Evolutionary conservation across 1,140 invertebrate genomes (phyloP).

Genomic region (Vanessa atalanta): DNA sequence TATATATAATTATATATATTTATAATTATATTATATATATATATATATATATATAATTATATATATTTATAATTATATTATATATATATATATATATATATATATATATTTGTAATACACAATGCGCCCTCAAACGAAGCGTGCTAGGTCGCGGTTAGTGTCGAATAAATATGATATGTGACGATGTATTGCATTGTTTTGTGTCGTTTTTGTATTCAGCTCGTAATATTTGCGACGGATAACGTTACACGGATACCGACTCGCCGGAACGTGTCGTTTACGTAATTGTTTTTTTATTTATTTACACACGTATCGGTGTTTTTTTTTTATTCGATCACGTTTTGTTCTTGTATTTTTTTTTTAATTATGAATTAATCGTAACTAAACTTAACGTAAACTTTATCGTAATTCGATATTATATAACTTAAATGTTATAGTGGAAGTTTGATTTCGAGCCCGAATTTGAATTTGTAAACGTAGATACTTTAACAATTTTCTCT

Average conservation of each 20-base stretch:
- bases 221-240: constrained; percentile 18
- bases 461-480: no score
- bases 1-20: no score
- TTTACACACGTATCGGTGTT: constrained; percentile 23
- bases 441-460: no score
- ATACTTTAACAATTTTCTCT: no score
- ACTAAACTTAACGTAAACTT: no score
- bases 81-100: no score
- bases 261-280: constrained; percentile 39
- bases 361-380: background rate
- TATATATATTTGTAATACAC: no score
- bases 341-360: background rate
- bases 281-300: constrained; percentile 51
- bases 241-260: background rate
- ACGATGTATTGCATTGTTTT: constrained; percentile 14
- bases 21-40: no score
- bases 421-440: no score
- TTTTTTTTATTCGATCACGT: background rate
- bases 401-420: no score
- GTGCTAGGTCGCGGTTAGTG: background rate
- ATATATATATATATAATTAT: no score
- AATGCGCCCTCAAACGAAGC: background rate
- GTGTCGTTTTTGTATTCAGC: constrained; percentile 11
- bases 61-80: no score
- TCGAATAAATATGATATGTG: constrained; percentile 18